A percentile compares a stretch with the other conserved stretches of the same genome.
Conservation (phyloP, 2,113 vertebrate species). For the Notiomystis cincta region DNA sequence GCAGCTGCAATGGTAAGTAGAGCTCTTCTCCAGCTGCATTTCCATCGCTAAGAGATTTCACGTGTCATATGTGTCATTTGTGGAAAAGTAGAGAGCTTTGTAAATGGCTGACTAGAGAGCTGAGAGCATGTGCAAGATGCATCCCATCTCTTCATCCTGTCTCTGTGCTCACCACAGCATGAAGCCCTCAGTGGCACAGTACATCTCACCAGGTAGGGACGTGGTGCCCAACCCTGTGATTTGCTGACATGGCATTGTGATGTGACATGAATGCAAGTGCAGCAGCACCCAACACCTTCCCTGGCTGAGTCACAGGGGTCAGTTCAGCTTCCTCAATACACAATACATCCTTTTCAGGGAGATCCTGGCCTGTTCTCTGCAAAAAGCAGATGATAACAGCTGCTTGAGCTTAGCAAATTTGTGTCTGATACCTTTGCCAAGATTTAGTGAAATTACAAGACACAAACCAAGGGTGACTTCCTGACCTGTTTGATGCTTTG, state of each 20-base stretch:
- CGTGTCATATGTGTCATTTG: background rate
- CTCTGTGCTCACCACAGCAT: background rate
- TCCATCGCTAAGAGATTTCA: background rate
- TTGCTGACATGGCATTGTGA: background rate
- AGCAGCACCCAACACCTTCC: background rate
- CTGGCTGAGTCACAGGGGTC: background rate
- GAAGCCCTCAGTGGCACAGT: background rate
- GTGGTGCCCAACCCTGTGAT: background rate
- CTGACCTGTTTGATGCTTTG: background rate
- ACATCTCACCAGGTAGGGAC: background rate
- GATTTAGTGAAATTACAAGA: background rate
- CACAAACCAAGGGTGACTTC: background rate
- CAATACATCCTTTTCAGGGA: background rate
- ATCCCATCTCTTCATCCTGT: background rate
- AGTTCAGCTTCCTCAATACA: background rate
- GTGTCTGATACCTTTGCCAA: background rate
- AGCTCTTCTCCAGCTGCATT: background rate
- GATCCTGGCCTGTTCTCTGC: background rate
- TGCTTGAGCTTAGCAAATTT: background rate
- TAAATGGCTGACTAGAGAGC: background rate
- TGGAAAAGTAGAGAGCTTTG: background rate
- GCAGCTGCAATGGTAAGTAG: conserved; percentile 85
- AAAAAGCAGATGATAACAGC: background rate
- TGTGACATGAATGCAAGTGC: background rate
- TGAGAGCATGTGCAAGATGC: background rate